Conservation (phyloP, 2,888 invertebrate genomes). For the Drosophila dives region DNA sequence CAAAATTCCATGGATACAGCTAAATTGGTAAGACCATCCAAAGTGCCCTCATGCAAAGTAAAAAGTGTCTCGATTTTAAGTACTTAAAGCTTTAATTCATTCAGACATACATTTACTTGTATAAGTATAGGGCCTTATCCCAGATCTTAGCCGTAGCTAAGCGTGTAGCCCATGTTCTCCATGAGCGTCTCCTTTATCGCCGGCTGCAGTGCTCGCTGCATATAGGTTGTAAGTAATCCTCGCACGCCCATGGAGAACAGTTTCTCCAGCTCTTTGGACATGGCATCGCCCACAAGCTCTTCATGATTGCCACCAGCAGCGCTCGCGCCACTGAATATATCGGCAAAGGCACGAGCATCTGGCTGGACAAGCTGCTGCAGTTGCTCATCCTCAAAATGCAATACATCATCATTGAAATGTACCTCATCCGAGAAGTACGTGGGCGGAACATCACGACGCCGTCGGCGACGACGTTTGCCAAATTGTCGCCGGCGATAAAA, state of each 20-base stretch:
- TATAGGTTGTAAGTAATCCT: conserved; percentile 91
- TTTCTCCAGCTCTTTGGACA: conserved; percentile 93
- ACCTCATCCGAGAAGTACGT: conserved; percentile 63
- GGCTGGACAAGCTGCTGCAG: conserved; percentile 80
- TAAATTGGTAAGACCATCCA: conserved; percentile 75
- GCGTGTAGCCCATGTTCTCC: conserved; percentile 94
- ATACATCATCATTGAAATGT: conserved; percentile 80
- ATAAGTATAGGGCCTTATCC: conserved; percentile 17
- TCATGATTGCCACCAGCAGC: conserved; percentile 80
- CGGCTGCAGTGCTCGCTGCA: conserved; percentile 93
- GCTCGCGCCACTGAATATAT: conserved; percentile 67
- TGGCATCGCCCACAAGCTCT: conserved; percentile 87
- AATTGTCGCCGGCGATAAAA: conserved; percentile 66
- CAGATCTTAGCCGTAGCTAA: conserved; percentile 89
- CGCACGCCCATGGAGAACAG: conserved; percentile 93
- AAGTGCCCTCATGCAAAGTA: background rate
- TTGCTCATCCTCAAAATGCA: conserved; percentile 78
- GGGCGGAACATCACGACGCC: conserved; percentile 39
- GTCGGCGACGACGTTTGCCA: conserved; percentile 62
- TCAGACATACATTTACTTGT: conserved; percentile 30
- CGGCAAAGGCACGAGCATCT: conserved; percentile 83
- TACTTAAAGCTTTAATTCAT: conserved; percentile 52
- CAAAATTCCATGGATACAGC: conserved; percentile 72
- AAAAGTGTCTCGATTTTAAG: conserved; percentile 7
- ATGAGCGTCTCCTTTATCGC: conserved; percentile 94